phyloP scores from a whole-genome alignment of 1,140 invertebrate genomes.

The Teleopsis dalmanni region DNA sequence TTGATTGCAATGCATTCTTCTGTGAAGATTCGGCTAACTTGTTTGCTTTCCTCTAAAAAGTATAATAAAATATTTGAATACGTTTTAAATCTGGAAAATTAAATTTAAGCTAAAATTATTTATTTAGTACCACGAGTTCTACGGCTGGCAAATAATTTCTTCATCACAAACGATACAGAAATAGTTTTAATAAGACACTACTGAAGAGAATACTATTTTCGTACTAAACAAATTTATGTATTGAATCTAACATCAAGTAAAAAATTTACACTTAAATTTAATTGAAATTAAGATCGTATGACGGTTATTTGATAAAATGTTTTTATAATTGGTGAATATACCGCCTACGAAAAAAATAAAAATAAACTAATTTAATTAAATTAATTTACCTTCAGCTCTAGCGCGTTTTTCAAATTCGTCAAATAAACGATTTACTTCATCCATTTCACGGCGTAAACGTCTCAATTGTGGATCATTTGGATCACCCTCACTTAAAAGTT shows the following conservation, averaged over 20 bases:
- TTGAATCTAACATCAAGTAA: too few relatives aligned
- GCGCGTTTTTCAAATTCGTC: constrained; percentile 86
- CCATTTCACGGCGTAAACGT: constrained; percentile 82
- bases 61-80: background rate
- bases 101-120: background rate
- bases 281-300: too few relatives aligned
- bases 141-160: constrained; percentile 32
- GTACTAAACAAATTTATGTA: too few relatives aligned
- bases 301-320: too few relatives aligned
- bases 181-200: too few relatives aligned
- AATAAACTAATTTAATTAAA: constrained; percentile 1
- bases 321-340: too few relatives aligned
- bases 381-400: constrained; percentile 60
- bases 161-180: too few relatives aligned
- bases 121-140: constrained; percentile 27
- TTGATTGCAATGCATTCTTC: constrained; percentile 77
- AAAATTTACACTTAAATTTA: too few relatives aligned
- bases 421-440: constrained; percentile 91
- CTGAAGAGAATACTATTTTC: too few relatives aligned
- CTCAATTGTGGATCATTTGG: constrained; percentile 85
- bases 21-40: constrained; percentile 75
- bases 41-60: constrained; percentile 73
- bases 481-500: constrained; percentile 86
- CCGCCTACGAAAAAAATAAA: too few relatives aligned
- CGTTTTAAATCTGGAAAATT: background rate